Base-by-base conservation (phyloP, 2,797 vertebrate genomes). In the Notolabrus celidotus region DNA sequence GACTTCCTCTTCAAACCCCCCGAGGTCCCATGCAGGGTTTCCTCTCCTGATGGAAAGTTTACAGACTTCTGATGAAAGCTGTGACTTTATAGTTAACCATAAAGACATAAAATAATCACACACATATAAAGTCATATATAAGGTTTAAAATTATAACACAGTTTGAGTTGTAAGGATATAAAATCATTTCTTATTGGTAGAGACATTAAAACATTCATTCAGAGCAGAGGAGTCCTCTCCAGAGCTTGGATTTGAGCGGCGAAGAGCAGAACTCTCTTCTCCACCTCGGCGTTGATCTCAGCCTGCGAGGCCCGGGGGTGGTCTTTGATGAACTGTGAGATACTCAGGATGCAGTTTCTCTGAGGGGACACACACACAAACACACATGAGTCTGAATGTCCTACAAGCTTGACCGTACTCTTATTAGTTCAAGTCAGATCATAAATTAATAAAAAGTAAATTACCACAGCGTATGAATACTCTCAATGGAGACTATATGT, bases 221-320 rank as follows among this genome's bases (percentile, higher is more conserved):
- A 93, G 72, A 93, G 7, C 0, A 92, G 17, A 0, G 92, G 83
- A 0, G 77, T 39, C 0, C 51, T 65, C 17, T 94, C 89, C 58
- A 94, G 67, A 22, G 90, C 87, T 61, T 84, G 79, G 31, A 95
- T 91, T 7, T 65, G 89, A 0, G 91, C 83, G 0, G 94, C 93
- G 34, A 95, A 95, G 0, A 92, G 11, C 74, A 92, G 56, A 9
- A 95, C 92, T 1, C 90, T 89, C 57, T 90, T 92, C 86, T 94
- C 79, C 77, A 95, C 91, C 39, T 92, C 91, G 0, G 87, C 47
- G 19, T 81, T 93, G 74, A 95, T 78, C 57, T 84, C 54, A 1
- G 61, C 60, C 72, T 88, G 83, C 0, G 92, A 90, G 0, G 93
- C 94, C 10, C 69, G 41, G 0, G 93, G 94, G 80, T 94, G 92